A percentile compares a stretch with the other conserved stretches of the same genome.
Evolutionary conservation across 2,888 invertebrate genomes (phyloP).

Genomic region (Dynastes grantii): DNA sequence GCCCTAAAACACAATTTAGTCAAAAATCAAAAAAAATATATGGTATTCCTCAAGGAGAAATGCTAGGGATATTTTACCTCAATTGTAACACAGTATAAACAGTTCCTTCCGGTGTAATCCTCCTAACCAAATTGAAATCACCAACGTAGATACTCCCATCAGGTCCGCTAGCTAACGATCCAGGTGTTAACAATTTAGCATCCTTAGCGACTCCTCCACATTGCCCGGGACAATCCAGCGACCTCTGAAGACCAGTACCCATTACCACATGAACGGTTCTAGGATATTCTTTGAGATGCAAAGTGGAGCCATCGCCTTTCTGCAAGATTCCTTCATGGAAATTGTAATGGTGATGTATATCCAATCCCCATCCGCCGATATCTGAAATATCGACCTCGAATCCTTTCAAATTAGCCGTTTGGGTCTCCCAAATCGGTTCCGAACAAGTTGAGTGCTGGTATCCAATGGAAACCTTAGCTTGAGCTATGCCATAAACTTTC

Average conservation of each 20-base stretch:
- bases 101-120: conserved; percentile 91
- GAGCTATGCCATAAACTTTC: conserved; percentile 92
- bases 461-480: conserved; percentile 92
- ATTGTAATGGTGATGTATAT: conserved; percentile 98
- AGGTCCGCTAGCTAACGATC: conserved; percentile 94
- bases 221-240: conserved; percentile 88
- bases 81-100: conserved; percentile 92
- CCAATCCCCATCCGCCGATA: conserved; percentile 97
- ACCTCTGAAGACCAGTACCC: conserved; percentile 92
- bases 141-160: conserved; percentile 98
- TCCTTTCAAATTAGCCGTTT: conserved; percentile 94
- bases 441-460: conserved; percentile 94
- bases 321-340: conserved; percentile 98
- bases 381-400: conserved; percentile 98
- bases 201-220: conserved; percentile 90
- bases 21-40: too few species aligned
- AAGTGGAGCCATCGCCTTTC: conserved; percentile 94
- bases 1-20: conserved; percentile 75
- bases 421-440: conserved; percentile 94
- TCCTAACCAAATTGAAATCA: conserved; percentile 94
- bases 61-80: conserved; percentile 73
- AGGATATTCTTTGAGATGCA: conserved; percentile 94
- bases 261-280: conserved; percentile 92
- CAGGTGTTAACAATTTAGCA: conserved; percentile 91
- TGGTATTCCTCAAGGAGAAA: too few species aligned